A percentile compares a stretch with the other conserved stretches of the same genome.
Evolutionary conservation across 2,888 invertebrate genomes (phyloP).

Genomic region (Cordilura impudica): DNA sequence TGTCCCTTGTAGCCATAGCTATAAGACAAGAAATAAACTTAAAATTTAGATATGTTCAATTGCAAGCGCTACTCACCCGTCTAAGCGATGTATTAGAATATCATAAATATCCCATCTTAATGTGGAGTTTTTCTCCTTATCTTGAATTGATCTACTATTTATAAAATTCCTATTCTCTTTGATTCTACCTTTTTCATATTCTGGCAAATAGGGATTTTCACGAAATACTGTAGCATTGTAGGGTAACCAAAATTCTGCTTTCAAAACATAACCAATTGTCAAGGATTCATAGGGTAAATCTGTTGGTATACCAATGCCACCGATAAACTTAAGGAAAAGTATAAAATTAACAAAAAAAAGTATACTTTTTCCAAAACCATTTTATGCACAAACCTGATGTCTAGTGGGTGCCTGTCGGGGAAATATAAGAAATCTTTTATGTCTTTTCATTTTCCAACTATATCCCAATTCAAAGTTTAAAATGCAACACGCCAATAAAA

Average conservation of each 20-base stretch:
- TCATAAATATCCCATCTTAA: slow-evolving; percentile 70
- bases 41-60: neutral
- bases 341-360: neutral
- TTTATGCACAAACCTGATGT: slow-evolving; percentile 68
- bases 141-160: slow-evolving; percentile 31
- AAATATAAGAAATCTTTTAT: slow-evolving; percentile 71
- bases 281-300: slow-evolving; percentile 73
- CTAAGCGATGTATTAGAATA: slow-evolving; percentile 67
- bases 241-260: slow-evolving; percentile 70
- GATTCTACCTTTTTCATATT: slow-evolving; percentile 65
- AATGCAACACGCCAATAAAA: slow-evolving; percentile 21
- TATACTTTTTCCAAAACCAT: neutral
- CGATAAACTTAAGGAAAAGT: slow-evolving; percentile 69
- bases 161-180: slow-evolving; percentile 27
- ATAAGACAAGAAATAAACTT: neutral
- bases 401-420: slow-evolving; percentile 73
- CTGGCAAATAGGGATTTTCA: slow-evolving; percentile 72
- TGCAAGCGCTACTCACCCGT: slow-evolving; percentile 63
- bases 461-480: neutral
- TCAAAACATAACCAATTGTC: slow-evolving; percentile 71
- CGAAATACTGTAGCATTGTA: slow-evolving; percentile 71
- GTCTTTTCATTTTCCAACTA: slow-evolving; percentile 24
- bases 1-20: slow-evolving; percentile 72
- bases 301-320: slow-evolving; percentile 73
- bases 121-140: slow-evolving; percentile 47